Evolutionary conservation across 2,113 vertebrate genomes (phyloP).

Genomic region (Zosterops pallidus): DNA sequence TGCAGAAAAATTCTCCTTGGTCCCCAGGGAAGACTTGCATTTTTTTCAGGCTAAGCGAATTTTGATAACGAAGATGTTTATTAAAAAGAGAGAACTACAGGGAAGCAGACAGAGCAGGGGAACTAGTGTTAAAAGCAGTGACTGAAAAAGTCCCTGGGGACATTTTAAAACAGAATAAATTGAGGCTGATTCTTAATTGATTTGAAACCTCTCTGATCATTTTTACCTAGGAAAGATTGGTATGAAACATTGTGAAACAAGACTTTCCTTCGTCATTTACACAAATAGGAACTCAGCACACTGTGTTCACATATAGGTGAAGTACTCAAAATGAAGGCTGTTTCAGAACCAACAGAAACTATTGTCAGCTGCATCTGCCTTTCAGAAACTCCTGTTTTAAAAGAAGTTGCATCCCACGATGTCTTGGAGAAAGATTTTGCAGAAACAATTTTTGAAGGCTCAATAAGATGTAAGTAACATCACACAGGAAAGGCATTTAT

Average conservation of each 20-base stretch:
- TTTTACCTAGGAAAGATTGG: not conserved
- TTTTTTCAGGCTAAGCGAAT: conserved; percentile 15
- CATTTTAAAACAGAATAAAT: not conserved
- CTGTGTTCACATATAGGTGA: not conserved
- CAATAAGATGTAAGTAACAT: not conserved
- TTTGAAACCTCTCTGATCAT: not conserved
- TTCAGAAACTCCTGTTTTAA: not conserved
- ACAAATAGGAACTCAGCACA: not conserved
- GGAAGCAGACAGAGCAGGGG: not conserved
- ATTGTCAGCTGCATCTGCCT: not conserved
- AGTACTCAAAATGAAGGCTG: not conserved
- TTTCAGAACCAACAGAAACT: not conserved
- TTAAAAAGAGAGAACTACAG: not conserved
- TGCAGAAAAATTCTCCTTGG: not conserved
- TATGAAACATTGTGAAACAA: not conserved
- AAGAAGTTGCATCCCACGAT: rapidly evolving
- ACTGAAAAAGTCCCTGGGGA: not conserved
- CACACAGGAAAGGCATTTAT: not conserved
- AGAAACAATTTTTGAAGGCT: not conserved
- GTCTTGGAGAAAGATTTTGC: not conserved
- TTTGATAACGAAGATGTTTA: conserved; percentile 16
- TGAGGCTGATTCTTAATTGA: not conserved
- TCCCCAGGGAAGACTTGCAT: not conserved
- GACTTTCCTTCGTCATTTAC: not conserved
- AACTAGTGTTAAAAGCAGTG: not conserved